These are phyloP conservation scores for Drosophila elegans DNA, from an alignment of 1,140 invertebrate species.

Conservation along the genomic window DNA sequence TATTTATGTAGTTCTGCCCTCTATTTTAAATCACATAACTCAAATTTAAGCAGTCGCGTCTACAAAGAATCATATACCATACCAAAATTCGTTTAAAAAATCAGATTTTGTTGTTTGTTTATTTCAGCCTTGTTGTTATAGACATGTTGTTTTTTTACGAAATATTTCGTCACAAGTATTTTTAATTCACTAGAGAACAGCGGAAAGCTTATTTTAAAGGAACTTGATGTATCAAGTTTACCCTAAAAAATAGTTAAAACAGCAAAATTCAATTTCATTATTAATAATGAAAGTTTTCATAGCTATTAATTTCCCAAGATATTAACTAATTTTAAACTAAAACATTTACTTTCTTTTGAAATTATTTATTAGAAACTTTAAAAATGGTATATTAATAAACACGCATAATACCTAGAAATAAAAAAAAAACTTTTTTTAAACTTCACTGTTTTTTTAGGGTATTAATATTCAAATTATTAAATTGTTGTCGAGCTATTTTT, in stretches of 20 bases:
- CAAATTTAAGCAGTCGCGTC: slow-evolving; percentile 56
- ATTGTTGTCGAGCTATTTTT: slow-evolving; percentile 14
- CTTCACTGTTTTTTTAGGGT: neutral
- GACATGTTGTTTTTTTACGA: slow-evolving; percentile 27
- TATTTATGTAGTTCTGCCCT: slow-evolving; percentile 4
- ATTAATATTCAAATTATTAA: neutral
- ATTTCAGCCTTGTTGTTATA: slow-evolving; percentile 30
- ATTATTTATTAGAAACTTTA: too few species aligned
- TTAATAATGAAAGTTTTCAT: too few species aligned
- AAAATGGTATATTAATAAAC: too few species aligned
- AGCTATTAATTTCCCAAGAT: too few species aligned
- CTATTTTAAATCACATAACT: slow-evolving; percentile 58
- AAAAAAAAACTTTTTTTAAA: too few species aligned
- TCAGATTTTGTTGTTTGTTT: slow-evolving; percentile 34
- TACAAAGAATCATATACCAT: slow-evolving; percentile 7
- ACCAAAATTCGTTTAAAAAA: slow-evolving; percentile 6
- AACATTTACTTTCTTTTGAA: too few species aligned
- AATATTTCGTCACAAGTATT: slow-evolving; percentile 45
- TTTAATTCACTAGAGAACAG: slow-evolving; percentile 23
- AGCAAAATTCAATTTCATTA: too few species aligned
- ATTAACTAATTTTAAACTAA: too few species aligned
- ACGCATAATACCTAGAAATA: too few species aligned
- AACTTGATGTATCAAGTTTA: slow-evolving; percentile 24
- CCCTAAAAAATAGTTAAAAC: neutral
- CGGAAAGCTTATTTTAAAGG: slow-evolving; percentile 16